phyloP scores from a whole-genome alignment of 2,113 vertebrate genomes.

The Vireo altiloquus region DNA sequence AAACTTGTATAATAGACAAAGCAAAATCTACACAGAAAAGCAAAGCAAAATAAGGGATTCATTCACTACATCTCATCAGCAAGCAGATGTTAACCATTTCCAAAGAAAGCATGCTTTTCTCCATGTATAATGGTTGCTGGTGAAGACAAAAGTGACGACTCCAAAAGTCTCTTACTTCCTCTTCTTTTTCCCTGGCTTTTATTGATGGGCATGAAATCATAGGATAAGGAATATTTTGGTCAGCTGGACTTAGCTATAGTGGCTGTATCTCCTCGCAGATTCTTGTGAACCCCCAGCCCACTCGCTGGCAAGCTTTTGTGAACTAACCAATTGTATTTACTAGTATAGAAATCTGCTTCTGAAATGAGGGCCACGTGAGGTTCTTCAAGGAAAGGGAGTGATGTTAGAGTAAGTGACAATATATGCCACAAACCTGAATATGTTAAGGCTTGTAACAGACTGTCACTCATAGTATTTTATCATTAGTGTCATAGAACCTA shows the following conservation, averaged over 20 bases:
- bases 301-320: neutral
- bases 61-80: neutral
- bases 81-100: neutral
- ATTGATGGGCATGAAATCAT: no score
- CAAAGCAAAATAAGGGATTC: neutral
- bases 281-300: neutral
- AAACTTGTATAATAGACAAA: neutral
- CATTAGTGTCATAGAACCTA: neutral
- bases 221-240: neutral
- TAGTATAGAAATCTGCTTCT: neutral
- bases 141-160: neutral
- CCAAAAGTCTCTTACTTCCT: neutral
- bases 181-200: neutral
- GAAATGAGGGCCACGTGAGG: neutral
- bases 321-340: neutral
- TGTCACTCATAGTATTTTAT: neutral
- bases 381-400: neutral
- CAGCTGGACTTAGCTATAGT: neutral
- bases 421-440: neutral
- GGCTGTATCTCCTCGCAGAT: neutral
- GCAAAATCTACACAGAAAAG: neutral
- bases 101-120: neutral
- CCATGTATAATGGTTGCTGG: accelerated
- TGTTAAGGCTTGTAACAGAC: neutral
- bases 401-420: neutral